Base-by-base conservation (phyloP, 2,888 invertebrate species). In the Heteropelma amictum region DNA sequence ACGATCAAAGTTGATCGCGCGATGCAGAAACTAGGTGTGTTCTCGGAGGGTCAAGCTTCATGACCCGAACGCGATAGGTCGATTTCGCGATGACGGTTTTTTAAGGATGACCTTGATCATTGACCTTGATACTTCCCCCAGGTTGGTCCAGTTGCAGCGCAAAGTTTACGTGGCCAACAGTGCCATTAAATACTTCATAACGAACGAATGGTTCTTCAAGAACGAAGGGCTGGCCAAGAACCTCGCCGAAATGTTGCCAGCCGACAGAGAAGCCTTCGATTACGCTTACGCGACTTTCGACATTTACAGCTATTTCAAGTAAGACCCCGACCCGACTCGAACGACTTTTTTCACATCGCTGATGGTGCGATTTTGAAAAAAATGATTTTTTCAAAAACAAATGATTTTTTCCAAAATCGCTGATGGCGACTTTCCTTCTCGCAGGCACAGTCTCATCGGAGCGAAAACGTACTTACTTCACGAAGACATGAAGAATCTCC, bases 101-200 rank as follows among this genome's bases (percentile, higher is more conserved):
- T n/a, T n/a, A n/a, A n/a, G n/a, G n/a, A n/a, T n/a, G n/a, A n/a
- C n/a, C n/a, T n/a, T n/a, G n/a, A n/a, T n/a, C n/a, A n/a, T n/a
- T n/a, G n/a, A n/a, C n/a, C n/a, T n/a, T n/a, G n/a, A n/a, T n/a
- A n/a, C n/a, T n/a, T n/a, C n/a, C n/a, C 86, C 38, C 85, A 97
- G 97, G 89, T 90, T 97, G 72, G 89, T 96, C 7, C 94, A 92
- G 88, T 85, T 97, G 23, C 97, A 97, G 85, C 91, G 94, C n/a
- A 93, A 93, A 79, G 93, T 98, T 54, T 96, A 94, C 88, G 92
- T 92, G 19, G 94, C 96, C 0, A 93, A 94, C 82, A 90, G 91
- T 63, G 94, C 94, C 0, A 86, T 98, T 1, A 90, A 92, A 10
- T 94, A 94, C 86, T 98, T 96, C 85, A 91, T 94, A 0, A 91